phyloP scores from a whole-genome alignment of 2,888 invertebrate genomes.

The Apomyelois bistriatella region DNA sequence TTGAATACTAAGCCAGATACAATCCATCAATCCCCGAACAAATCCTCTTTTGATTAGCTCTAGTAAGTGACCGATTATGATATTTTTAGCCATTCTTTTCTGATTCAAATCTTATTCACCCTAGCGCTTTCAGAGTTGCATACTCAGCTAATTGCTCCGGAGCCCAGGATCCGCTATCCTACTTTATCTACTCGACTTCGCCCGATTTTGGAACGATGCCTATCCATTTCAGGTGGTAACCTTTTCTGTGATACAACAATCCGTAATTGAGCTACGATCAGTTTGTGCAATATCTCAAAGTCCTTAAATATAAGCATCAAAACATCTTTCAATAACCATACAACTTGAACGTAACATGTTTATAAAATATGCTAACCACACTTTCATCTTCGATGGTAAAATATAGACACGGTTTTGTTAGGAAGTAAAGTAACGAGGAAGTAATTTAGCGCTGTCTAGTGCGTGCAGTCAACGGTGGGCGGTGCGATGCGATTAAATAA shows the following conservation, averaged over 20 bases:
- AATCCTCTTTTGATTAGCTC: background rate
- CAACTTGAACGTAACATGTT: background rate
- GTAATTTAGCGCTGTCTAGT: slow-evolving; percentile 39
- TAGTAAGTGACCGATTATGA: background rate
- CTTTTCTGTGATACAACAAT: too few species aligned
- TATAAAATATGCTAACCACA: slow-evolving; percentile 21
- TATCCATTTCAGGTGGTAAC: too few species aligned
- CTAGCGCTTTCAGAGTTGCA: too few species aligned
- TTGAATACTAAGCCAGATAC: background rate
- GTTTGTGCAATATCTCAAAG: too few species aligned
- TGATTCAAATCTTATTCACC: too few species aligned
- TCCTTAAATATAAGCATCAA: too few species aligned
- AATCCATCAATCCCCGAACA: background rate
- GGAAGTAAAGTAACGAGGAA: slow-evolving; percentile 53
- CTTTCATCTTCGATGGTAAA: slow-evolving; percentile 44
- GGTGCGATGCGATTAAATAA: slow-evolving; percentile 28
- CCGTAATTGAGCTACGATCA: too few species aligned
- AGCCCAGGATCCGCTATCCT: too few species aligned
- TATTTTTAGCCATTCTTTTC: too few species aligned
- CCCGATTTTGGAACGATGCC: too few species aligned
- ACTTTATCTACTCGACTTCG: too few species aligned
- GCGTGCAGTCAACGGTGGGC: slow-evolving; percentile 36
- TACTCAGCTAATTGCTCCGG: too few species aligned
- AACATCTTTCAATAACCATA: background rate
- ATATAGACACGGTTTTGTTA: slow-evolving; percentile 33